These are phyloP conservation scores for Nothoprocta pentlandii DNA, from an alignment of 2,113 vertebrate species.

Conservation along the genomic window DNA sequence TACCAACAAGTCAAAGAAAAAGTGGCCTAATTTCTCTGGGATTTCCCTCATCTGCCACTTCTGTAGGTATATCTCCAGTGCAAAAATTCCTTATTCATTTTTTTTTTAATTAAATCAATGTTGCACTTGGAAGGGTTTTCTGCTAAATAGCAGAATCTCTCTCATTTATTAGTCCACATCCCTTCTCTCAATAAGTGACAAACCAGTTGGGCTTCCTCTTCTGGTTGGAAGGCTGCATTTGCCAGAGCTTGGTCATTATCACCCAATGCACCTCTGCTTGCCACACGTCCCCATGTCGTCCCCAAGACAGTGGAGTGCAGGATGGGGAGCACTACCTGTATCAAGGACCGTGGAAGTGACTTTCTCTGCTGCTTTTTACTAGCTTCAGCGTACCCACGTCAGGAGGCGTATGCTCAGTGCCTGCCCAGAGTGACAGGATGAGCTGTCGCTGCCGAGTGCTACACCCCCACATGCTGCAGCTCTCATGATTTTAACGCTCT, in stretches of 20 bases:
- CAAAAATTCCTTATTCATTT: not conserved
- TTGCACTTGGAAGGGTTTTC: not conserved
- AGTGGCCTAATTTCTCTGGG: not conserved
- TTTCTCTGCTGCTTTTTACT: not conserved
- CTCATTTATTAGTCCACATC: not conserved
- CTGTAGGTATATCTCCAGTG: not conserved
- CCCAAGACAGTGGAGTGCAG: not conserved
- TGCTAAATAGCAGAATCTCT: not conserved
- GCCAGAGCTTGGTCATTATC: not conserved
- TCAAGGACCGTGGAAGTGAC: not conserved
- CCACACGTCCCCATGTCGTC: not conserved
- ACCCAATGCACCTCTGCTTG: not conserved
- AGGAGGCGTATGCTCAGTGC: not conserved
- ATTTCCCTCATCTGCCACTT: not conserved
- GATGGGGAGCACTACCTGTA: not conserved
- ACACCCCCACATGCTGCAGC: not conserved
- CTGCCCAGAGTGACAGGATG: not conserved
- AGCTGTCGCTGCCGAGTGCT: not conserved
- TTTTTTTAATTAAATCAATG: not conserved
- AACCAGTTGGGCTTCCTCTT: not conserved
- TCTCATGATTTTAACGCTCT: not conserved
- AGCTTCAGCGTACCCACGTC: accelerated
- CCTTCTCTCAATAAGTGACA: not conserved
- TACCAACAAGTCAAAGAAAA: not conserved
- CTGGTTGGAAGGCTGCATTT: not conserved